A percentile compares a stretch with the other conserved stretches of the same genome.
These are phyloP conservation scores for Enoplosus armatus DNA, from an alignment of 2,797 vertebrate genomes.

Conservation along the genomic window DNA sequence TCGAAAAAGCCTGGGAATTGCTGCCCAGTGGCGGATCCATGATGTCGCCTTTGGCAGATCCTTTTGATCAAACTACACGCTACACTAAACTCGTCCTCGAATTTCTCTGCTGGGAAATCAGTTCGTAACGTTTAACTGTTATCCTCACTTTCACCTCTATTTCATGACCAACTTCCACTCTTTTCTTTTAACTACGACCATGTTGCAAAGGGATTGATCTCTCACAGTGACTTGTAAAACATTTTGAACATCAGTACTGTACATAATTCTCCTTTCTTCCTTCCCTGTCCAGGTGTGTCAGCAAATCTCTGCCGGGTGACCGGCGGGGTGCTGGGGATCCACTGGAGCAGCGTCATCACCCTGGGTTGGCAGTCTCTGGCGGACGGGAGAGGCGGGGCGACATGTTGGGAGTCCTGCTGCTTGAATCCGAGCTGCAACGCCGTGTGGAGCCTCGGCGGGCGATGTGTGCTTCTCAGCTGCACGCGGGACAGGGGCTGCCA, in stretches of 20 bases:
- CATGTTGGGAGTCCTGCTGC: conserved; percentile 91
- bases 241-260: neutral
- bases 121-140: neutral
- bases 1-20: conserved; percentile 24
- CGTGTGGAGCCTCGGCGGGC: conserved; percentile 92
- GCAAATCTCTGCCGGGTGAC: conserved; percentile 82
- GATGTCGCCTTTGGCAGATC: conserved; percentile 9
- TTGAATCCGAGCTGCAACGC: conserved; percentile 87
- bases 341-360: conserved; percentile 80
- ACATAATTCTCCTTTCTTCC: neutral
- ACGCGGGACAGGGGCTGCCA: conserved; percentile 76
- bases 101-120: neutral
- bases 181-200: neutral
- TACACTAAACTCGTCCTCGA: neutral
- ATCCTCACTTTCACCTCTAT: neutral
- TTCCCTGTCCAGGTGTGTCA: conserved; percentile 67
- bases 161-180: neutral
- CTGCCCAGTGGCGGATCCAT: neutral
- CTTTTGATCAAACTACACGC: conserved; percentile 9
- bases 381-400: conserved; percentile 70
- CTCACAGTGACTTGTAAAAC: neutral
- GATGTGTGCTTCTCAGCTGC: conserved; percentile 92
- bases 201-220: neutral
- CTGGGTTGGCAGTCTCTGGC: conserved; percentile 84
- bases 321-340: conserved; percentile 84